A percentile compares a stretch with the other conserved stretches of the same genome.
Evolutionary conservation across 1,140 invertebrate species (phyloP).

Genomic region (Lepidurus arcticus): DNA sequence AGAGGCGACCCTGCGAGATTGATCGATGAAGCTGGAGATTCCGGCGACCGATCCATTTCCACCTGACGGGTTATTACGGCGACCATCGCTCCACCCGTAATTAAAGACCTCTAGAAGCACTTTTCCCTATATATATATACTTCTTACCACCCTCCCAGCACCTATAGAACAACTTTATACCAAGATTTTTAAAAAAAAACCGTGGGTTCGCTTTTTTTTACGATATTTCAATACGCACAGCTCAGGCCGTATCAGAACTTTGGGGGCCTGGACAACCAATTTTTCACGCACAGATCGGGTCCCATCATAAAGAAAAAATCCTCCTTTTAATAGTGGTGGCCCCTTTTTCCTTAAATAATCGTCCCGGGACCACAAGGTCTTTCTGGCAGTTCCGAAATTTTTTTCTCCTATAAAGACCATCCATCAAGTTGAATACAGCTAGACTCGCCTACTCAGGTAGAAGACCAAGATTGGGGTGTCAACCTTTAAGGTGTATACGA

Average conservation of each 20-base stretch:
- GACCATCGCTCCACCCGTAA: constrained; percentile 20
- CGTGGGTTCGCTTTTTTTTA: background rate
- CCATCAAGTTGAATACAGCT: constrained; percentile 1
- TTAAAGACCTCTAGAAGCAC: constrained; percentile 11
- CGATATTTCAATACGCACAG: constrained; percentile 18
- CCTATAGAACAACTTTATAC: constrained; percentile 8
- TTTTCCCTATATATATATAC: constrained; percentile 4
- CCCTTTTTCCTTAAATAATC: background rate
- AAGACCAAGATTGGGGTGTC: constrained; percentile 2
- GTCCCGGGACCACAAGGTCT: background rate
- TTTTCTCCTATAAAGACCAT: background rate
- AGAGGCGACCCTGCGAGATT: constrained; percentile 1
- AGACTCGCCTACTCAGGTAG: constrained; percentile 4
- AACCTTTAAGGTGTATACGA: background rate
- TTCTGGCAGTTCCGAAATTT: constrained; percentile 18
- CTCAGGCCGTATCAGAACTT: background rate
- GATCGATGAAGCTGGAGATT: constrained; percentile 18
- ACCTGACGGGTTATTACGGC: constrained; percentile 20
- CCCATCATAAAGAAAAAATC: constrained; percentile 5
- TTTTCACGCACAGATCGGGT: constrained; percentile 13
- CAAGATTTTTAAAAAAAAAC: background rate
- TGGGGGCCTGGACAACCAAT: constrained; percentile 3
- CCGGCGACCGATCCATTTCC: constrained; percentile 20
- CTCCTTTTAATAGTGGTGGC: background rate
- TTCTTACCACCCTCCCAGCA: background rate